Base-by-base conservation (phyloP, 2,888 invertebrate genomes). In the Andrena bucephala region DNA sequence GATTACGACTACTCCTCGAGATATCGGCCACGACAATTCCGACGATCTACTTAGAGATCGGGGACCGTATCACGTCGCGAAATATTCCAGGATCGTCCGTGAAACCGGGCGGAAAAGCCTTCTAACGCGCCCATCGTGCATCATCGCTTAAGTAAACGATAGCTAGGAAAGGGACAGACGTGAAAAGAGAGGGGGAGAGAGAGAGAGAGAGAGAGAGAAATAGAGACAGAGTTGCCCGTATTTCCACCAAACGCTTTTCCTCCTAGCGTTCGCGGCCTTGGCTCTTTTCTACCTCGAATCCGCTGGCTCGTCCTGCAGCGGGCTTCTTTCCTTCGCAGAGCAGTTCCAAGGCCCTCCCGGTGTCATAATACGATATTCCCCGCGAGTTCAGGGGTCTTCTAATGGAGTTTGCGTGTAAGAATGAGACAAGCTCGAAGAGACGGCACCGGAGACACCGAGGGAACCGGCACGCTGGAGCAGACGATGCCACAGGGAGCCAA, bases 361-460 rank as follows among this genome's bases (percentile, higher is more conserved):
- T 88, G 89, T 90, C 91, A 90, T 91, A 90, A 92, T 92, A 88
- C 86, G 87, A 87, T 89, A 91, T 91, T 90, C 88, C 87, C 82
- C 79, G 84, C 88, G 89, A 90, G 88, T 85, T 86, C 85, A 85
- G 84, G 81, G 72, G 82, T 80, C 87, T 89, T 90, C 91, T 93
- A 93, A 93, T 93, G 93, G 93, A 93, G 91, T 94, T 93, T 93
- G 92, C 93, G 92, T 94, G 93, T 94, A 92, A 90, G 90, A 93
- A 91, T 89, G 90, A 89, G 90, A 92, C 89, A 81, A 82, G 80
- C 80, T 67, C 79, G 72, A 68, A 77, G 80, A 74, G 81, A 68
- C 59, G 80, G 62, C 20, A 57, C 57, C 74, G 77, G 71, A 72
- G 77, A 77, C 77, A 73, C 20, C 67, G 77, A 75, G 69, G 67